A percentile compares a stretch with the other conserved stretches of the same genome.
These are phyloP conservation scores for Crax fasciolata DNA, from an alignment of 2,797 vertebrate genomes.

Conservation along the genomic window DNA sequence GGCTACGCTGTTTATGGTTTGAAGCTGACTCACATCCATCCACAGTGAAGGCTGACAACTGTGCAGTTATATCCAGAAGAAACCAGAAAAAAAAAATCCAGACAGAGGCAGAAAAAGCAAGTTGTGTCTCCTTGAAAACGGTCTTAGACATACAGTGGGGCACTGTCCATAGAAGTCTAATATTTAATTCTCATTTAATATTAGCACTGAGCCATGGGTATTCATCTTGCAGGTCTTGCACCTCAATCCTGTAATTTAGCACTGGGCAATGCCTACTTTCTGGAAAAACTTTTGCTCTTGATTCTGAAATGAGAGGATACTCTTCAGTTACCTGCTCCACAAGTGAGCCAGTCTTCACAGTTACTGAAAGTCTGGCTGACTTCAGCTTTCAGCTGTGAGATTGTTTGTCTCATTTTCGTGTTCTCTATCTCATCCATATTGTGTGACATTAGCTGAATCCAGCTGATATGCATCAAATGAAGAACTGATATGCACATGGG, in stretches of 20 bases:
- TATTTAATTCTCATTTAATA: not conserved
- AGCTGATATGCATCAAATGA: not conserved
- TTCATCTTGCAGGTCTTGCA: not conserved
- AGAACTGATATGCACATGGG: not conserved
- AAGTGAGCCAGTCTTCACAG: not conserved
- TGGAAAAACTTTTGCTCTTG: not conserved
- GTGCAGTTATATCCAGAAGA: not conserved
- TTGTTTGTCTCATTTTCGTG: not conserved
- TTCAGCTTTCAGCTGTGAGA: not conserved
- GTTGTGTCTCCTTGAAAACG: not conserved
- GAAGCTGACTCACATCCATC: conserved; percentile 47
- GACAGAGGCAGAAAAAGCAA: not conserved
- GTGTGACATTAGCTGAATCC: not conserved
- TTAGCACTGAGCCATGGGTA: not conserved
- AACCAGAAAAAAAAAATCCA: not conserved
- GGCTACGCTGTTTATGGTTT: conserved; percentile 62
- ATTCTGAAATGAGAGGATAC: not conserved
- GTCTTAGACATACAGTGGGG: not conserved
- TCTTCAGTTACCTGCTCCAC: not conserved
- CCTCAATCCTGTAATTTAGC: not conserved
- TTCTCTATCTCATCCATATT: not conserved
- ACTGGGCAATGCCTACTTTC: not conserved
- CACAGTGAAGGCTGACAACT: conserved; percentile 26
- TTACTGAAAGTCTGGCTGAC: not conserved
- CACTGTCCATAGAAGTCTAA: not conserved